Evolutionary conservation across 2,113 vertebrate genomes (phyloP).

Genomic region (Formicarius rufipectus): DNA sequence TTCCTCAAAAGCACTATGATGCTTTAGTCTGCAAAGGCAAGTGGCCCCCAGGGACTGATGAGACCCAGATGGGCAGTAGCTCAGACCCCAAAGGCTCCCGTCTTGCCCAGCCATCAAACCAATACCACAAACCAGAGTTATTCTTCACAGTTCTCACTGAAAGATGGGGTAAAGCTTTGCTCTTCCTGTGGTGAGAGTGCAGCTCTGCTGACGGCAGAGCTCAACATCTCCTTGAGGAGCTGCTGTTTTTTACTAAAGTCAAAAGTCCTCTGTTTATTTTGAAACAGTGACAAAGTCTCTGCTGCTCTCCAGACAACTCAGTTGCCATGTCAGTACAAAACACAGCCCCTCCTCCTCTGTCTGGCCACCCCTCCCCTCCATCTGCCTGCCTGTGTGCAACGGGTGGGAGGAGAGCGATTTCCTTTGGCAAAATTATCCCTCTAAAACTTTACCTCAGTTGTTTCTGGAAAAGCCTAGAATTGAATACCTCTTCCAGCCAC

Average conservation of each 20-base stretch:
- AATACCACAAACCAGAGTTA: neutral
- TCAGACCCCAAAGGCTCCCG: neutral
- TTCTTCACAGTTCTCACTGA: neutral
- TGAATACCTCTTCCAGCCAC: neutral
- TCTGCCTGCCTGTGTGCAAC: neutral
- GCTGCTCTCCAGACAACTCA: neutral
- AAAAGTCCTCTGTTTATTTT: conserved; percentile 20
- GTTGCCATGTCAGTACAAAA: neutral
- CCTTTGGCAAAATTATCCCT: neutral
- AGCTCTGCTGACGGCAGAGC: rapidly evolving
- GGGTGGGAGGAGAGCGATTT: neutral
- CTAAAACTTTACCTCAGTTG: neutral
- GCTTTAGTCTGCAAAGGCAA: neutral
- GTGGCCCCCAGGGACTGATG: rapidly evolving
- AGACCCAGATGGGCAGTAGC: neutral
- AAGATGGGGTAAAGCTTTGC: neutral
- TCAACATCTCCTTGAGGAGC: neutral
- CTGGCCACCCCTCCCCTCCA: neutral
- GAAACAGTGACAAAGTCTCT: neutral
- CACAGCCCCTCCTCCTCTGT: neutral
- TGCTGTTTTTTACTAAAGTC: neutral
- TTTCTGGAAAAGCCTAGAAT: neutral
- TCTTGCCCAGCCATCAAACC: neutral
- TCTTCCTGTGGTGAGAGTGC: neutral
- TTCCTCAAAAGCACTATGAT: neutral